Conservation (phyloP, 2,113 vertebrate species). For the Microtus richardsoni region DNA sequence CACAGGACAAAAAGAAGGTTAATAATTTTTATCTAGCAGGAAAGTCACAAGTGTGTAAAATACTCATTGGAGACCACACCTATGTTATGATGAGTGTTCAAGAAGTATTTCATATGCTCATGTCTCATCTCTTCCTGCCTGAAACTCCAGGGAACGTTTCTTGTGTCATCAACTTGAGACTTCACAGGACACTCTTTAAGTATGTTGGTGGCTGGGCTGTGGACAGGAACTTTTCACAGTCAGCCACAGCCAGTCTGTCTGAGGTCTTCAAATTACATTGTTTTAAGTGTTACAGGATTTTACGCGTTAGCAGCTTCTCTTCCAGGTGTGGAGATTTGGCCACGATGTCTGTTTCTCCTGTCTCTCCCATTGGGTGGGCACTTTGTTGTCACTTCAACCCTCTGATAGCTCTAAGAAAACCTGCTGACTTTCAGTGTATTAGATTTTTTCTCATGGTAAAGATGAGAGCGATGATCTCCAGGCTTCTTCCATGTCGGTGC, state of each 20-base stretch:
- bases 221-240: neutral
- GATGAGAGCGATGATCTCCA: neutral
- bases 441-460: neutral
- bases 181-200: neutral
- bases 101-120: neutral
- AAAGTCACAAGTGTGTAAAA: neutral
- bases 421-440: slow-evolving; percentile 20
- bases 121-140: neutral
- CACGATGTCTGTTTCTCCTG: neutral
- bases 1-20: neutral
- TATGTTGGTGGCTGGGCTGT: neutral
- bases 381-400: neutral
- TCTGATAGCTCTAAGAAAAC: slow-evolving; percentile 20
- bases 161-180: neutral
- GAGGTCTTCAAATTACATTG: neutral
- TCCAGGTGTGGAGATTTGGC: neutral
- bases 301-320: neutral
- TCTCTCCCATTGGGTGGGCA: neutral
- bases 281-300: neutral
- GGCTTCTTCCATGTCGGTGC: neutral
- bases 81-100: neutral
- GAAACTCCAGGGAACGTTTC: neutral
- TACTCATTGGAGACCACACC: neutral
- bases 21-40: neutral
- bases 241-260: neutral